Base-by-base conservation (phyloP, 1,140 invertebrate species). In the Drosophila ananassae region DNA sequence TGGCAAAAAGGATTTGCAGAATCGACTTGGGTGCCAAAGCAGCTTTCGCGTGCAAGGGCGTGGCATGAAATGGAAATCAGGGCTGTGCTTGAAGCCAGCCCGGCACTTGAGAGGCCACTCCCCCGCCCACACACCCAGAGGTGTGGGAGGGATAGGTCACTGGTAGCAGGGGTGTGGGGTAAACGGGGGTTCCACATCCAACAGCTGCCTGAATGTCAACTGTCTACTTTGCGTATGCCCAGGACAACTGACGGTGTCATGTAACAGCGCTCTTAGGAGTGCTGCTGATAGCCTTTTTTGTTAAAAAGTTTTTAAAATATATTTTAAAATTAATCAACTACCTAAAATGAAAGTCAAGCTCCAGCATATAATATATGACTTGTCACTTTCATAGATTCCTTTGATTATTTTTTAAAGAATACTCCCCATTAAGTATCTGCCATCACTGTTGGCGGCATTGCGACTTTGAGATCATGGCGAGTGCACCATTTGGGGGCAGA, bases 161-260 rank as follows among this genome's bases (percentile, higher is more conserved):
- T 9, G 39, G n/a, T 10, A 7, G 39, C 10, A 2, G n/a, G 41
- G 44, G 41, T 22, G 17, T 7, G 32, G 46, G 57, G 44, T 1
- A 12, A 21, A 10, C 21, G 17, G 44, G 44, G 41, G 28, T 17
- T 17, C 25, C 54, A 34, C 39, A 21, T 28, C 48, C 47, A 28
- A 46, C 41, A 21, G 53, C 52, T 64, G 71, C 50, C 51, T 57
- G 41, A 64, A 53, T 80, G 78, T 80, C 80, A 79, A 79, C 79
- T 84, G 80, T 84, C 76, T 83, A 79, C 80, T 79, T 84, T 84
- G 73, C 81, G 62, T 84, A 58, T 68, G 67, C 81, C 46, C 52
- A 66, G 69, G 58, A 84, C 80, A 73, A 84, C 51, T 79, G 78
- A 34, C 53, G 48, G 25, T 47, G 60, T 55, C 30, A 60, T 22